Evolutionary conservation across 23 tunicate species (phyloP), one percentile per base, ranked within the genome.

Genomic region (Styela clava): DNA sequence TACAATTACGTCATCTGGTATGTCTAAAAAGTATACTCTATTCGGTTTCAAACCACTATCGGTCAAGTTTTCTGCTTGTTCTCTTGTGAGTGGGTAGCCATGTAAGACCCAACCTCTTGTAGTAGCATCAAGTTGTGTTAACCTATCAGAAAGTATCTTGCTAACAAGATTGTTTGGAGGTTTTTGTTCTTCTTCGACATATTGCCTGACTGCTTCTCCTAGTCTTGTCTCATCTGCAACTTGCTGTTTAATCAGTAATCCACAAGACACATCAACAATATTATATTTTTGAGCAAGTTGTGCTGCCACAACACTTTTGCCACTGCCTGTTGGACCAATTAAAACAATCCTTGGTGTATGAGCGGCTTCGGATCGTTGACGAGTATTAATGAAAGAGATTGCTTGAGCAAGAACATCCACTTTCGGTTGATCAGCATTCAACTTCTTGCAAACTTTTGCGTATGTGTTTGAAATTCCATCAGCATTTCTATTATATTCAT

Each of bases 401-500:
- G 84, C 98, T 82, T 93, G 98, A 25, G 93, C 87, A 12, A 93
- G 69, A 16, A 88, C 98, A 70, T 93, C 98, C 16, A 89, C 89
- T 87, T 93, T 93, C 3, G 98, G 98, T 78, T 93, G 98, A 61
- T 93, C 98, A 63, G 98, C 93, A 63, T 93, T 93, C 23, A 93
- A 78, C 77, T 31, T 74, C 64, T 87, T 93, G 33, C 74, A 73
- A 79, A 93, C 79, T 26, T 62, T 37, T 2, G 84, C 71, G 70
- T 84, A 93, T 1, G 92, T 73, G 27, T 82, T 52, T 20, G 78
- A 28, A 56, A 93, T 74, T 19, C 93, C 98, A 67, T 84, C 73
- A 3, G 74, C 68, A 35, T 69, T 34, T 7, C 98, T 28, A 22
- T 83, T 34, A 67, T 87, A 84, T 61, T 84, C 89, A 34, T 63